phyloP scores from a whole-genome alignment of 2,797 vertebrate genomes.

The Acanthis flammea region DNA sequence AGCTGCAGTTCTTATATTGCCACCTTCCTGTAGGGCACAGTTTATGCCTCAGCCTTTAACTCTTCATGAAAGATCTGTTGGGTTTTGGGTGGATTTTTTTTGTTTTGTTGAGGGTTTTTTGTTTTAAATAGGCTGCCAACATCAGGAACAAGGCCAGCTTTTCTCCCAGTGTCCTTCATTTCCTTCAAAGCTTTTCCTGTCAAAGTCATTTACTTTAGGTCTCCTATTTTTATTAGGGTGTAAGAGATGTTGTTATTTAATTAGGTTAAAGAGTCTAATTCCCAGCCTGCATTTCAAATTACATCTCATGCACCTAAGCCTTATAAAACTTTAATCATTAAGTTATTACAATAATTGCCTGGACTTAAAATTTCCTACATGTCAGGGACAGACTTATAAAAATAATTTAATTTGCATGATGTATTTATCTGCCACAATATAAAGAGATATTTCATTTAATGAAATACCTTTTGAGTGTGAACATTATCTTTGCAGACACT shows the following conservation, averaged over 20 bases:
- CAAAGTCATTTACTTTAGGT: constrained; percentile 32
- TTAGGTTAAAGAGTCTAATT: constrained; percentile 60
- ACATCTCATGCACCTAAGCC: constrained; percentile 1
- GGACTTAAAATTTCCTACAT: neutral
- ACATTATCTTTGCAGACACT: neutral
- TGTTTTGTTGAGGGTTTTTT: neutral
- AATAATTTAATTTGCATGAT: neutral
- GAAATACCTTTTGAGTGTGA: neutral
- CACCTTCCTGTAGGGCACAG: neutral
- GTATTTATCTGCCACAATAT: neutral
- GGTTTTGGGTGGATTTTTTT: neutral
- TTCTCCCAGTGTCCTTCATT: neutral
- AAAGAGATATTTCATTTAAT: neutral
- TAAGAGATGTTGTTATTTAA: constrained; percentile 39
- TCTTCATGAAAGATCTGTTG: neutral
- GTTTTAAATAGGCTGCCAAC: neutral
- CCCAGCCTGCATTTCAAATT: constrained; percentile 36
- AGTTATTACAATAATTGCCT: constrained; percentile 11
- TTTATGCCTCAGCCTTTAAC: neutral
- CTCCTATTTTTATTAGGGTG: constrained; percentile 41
- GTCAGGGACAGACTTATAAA: neutral
- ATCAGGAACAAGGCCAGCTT: neutral
- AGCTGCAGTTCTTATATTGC: neutral
- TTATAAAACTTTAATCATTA: constrained; percentile 35
- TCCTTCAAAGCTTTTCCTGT: neutral